Evolutionary conservation across 1,140 invertebrate species (phyloP).

Genomic region (Pteromalus puparum): DNA sequence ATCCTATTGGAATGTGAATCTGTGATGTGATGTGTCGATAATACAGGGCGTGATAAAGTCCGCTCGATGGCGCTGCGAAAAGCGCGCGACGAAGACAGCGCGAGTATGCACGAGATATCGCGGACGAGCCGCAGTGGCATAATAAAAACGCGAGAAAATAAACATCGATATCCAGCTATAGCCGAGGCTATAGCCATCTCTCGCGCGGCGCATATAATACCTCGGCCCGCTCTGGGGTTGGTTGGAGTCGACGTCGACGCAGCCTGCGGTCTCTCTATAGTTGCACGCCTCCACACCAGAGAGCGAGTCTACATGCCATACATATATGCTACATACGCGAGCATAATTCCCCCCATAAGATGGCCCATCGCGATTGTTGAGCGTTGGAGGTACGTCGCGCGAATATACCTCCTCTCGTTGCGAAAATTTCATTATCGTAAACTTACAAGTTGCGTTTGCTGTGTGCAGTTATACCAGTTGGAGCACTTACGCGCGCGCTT

Average conservation of each 20-base stretch:
- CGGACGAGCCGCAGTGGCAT: neutral
- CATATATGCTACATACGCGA: neutral
- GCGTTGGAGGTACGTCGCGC: neutral
- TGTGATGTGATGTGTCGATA: no score
- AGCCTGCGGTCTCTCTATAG: neutral
- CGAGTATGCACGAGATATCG: neutral
- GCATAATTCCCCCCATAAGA: slow-evolving; percentile 8
- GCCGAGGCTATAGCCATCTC: neutral
- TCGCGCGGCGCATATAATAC: neutral
- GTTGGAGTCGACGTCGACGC: no score
- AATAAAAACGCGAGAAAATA: slow-evolving; percentile 21
- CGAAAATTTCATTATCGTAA: neutral
- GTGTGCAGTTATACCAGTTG: neutral
- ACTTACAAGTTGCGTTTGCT: neutral
- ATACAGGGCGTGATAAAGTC: no score
- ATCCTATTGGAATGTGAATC: no score
- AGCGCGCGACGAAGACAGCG: neutral
- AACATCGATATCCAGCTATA: slow-evolving; percentile 12
- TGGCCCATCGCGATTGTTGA: neutral
- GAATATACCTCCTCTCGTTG: neutral
- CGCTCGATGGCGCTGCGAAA: neutral
- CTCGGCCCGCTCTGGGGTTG: neutral
- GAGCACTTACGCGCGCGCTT: neutral
- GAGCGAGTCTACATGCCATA: neutral
- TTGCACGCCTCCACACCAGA: slow-evolving; percentile 11